Base-by-base conservation (phyloP, 2,888 invertebrate species). In the Catocala fraxini region DNA sequence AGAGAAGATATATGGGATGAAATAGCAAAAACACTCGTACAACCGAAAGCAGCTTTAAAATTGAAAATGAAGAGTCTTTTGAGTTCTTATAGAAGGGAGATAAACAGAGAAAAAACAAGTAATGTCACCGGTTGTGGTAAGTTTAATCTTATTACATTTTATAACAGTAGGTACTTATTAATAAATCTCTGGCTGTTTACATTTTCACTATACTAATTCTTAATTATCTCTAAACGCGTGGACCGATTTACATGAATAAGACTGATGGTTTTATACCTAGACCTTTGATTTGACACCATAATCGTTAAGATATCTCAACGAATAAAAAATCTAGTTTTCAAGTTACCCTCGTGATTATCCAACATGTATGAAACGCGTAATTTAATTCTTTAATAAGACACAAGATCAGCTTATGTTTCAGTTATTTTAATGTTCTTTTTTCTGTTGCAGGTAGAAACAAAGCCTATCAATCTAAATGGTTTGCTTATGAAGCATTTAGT, bases 241-340 rank as follows among this genome's bases (percentile, higher is more conserved):
- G 35, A 68, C 64, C 64, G 10, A 68, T 53, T 65, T 49, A 68
- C 59, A 64, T 61, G 63, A 64, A 54, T 64, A 47, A 65, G 55
- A 65, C 65, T 25, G 56, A 59, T 68, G 51, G 55, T 65, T 63
- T 60, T 60, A 63, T 57, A 63, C 68, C 59, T 57, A 65, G 62
- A 63, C 65, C 65, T 65, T 65, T 63, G 25, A 62, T 65, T 68
- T 68, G 62, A 58, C 51, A 63, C 58, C 59, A 65, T n/a, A 55
- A 54, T 52, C 65, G 52, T 68, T 65, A 68, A 63, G 46, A 55
- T 58, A 62, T 65, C 58, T 64, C 56, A 67, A 65, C 13, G 62
- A 59, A 65, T 48, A 65, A 62, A 68, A 68, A 68, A 49, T 42
- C 64, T 58, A 10, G 53, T 59, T 61, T 67, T 67, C 58, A 58